A percentile compares a stretch with the other conserved stretches of the same genome.
Evolutionary conservation across 1,140 invertebrate genomes (phyloP).

Genomic region (Berghia stephanieae): DNA sequence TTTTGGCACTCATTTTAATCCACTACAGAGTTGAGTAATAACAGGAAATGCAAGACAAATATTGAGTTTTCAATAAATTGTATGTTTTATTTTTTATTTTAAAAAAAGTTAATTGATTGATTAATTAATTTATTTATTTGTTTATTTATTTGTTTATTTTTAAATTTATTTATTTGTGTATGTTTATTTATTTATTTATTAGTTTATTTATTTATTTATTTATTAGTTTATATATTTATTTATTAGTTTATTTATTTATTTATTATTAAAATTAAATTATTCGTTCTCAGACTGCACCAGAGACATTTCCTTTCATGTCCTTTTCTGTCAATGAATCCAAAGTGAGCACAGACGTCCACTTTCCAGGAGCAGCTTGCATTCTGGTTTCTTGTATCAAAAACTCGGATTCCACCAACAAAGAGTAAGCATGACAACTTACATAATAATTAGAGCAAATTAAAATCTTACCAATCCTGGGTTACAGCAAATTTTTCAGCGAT

Average conservation of each 20-base stretch:
- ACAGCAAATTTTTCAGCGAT: too few species aligned
- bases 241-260: too few species aligned
- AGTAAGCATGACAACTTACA: conserved; percentile 48
- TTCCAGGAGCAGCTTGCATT: conserved; percentile 63
- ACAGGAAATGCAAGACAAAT: too few species aligned
- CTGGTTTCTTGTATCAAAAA: conserved; percentile 62
- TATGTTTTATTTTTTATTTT: neutral
- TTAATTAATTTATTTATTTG: too few species aligned
- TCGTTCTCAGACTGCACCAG: conserved; percentile 60
- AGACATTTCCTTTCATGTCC: conserved; percentile 64
- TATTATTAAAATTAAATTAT: neutral
- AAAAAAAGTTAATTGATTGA: too few species aligned
- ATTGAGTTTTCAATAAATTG: neutral
- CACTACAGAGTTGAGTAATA: too few species aligned
- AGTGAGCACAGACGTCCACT: conserved; percentile 61
- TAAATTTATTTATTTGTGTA: neutral
- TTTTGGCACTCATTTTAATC: too few species aligned
- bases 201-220: too few species aligned
- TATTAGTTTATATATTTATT: too few species aligned
- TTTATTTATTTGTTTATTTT: too few species aligned
- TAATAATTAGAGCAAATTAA: neutral
- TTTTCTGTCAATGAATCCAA: conserved; percentile 62
- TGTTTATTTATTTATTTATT: neutral
- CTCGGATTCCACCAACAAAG: conserved; percentile 62
- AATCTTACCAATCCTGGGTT: neutral